Evolutionary conservation across 2,797 vertebrate species (phyloP), one percentile per base, ranked within the genome.

Genomic region (Apogon talboti): DNA sequence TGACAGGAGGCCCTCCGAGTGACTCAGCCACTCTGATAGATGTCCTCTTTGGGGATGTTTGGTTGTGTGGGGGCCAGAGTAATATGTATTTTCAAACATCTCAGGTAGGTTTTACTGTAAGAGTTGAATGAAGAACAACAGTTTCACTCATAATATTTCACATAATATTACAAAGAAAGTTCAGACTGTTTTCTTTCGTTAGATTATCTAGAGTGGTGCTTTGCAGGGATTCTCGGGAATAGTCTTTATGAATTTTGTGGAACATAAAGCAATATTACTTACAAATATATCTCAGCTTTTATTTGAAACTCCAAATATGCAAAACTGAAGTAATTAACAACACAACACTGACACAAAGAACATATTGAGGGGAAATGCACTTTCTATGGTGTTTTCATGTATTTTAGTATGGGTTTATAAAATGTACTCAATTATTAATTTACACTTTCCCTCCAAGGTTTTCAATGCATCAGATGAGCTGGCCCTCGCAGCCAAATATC

Each of bases 21-120:
- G 11, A 8, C 21, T 21, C 16, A 12, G 71, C 75, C 43, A 71
- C 49, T 7, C 74, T 98, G 71, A 75, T 2, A 2, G 95, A 96
- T 65, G 76, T 98, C 80, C 89, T 97, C 58, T 98, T 98, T 63
- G 97, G 97, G 58, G 97, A 98, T 0, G 79, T 97, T 55, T 98
- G 96, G 96, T 87, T 99, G 45, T 98, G 97, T 84, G 93, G 96
- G 0, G 98, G 97, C 5, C 97, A 98, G 74, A 99, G 96, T 89
- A 99, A 98, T 90, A 98, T 99, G 97, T 87, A 65, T n/a, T 96
- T 98, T 85, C 84, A 88, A 0, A 91, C 93, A 2, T 85, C 73
- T 18, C 88, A 95, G 95, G 98, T 98, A 73, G 14, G 33, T 18
- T 1, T 2, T 19, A 14, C 33, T 41, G 30, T 51, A 8, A 46